These are phyloP conservation scores for Amphiprion ocellaris DNA, from an alignment of 2,113 vertebrate species.

Conservation along the genomic window DNA sequence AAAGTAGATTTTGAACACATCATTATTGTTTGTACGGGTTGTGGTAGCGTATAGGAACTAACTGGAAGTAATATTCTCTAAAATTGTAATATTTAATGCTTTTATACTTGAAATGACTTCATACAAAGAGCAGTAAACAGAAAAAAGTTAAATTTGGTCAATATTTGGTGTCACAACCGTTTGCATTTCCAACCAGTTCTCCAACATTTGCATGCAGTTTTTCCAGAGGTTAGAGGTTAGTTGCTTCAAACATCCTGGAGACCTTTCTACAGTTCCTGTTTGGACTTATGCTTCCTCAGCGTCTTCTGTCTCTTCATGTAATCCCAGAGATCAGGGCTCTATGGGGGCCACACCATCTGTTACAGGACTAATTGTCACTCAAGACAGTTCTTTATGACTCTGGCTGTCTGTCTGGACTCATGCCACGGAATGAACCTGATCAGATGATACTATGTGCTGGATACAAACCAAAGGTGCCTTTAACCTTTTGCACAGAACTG, in stretches of 20 bases:
- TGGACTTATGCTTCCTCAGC: neutral
- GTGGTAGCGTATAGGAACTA: too few relatives aligned
- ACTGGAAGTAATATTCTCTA: too few relatives aligned
- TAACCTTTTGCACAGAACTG: neutral
- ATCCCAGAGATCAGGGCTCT: constrained; percentile 12
- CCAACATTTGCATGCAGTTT: neutral
- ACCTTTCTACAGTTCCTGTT: neutral
- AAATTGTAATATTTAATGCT: too few relatives aligned
- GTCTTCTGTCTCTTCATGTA: constrained; percentile 8
- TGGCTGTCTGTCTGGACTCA: neutral
- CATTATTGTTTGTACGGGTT: too few relatives aligned
- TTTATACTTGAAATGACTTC: too few relatives aligned
- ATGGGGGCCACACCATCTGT: neutral
- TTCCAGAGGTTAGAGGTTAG: neutral
- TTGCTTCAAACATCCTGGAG: neutral
- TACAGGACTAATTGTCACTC: neutral
- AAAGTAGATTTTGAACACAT: too few relatives aligned
- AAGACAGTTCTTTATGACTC: neutral
- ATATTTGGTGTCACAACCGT: too few relatives aligned
- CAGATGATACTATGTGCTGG: neutral
- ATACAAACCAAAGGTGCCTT: neutral
- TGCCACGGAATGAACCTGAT: neutral
- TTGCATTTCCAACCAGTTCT: too few relatives aligned
- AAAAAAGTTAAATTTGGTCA: too few relatives aligned
- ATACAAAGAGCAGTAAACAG: too few relatives aligned